These are phyloP conservation scores for Caradrina kadenii DNA, from an alignment of 2,888 invertebrate species.

Conservation along the genomic window DNA sequence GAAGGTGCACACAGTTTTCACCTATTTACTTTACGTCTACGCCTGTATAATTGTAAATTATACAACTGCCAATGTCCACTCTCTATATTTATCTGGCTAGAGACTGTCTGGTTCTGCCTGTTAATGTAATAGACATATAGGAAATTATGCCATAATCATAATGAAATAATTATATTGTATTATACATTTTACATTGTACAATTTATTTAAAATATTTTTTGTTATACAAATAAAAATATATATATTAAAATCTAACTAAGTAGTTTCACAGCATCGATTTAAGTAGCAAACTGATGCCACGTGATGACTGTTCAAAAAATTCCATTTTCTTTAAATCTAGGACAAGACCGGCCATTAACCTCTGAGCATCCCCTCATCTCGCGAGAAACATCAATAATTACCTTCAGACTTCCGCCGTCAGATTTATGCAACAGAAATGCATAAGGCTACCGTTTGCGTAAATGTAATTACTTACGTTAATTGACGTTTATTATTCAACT, in stretches of 20 bases:
- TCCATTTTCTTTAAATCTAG: conserved; percentile 31
- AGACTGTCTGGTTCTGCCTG: conserved; percentile 10
- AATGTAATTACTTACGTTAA: conserved; percentile 68
- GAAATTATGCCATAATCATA: neutral
- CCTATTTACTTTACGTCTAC: conserved; percentile 65
- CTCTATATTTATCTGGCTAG: conserved; percentile 50
- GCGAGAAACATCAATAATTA: conserved; percentile 42
- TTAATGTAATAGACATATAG: conserved; percentile 5
- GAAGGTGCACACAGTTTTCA: conserved; percentile 66
- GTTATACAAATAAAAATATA: neutral
- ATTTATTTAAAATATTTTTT: neutral
- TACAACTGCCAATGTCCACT: conserved; percentile 57
- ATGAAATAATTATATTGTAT: too few species aligned
- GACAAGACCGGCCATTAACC: conserved; percentile 21
- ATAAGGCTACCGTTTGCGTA: conserved; percentile 71
- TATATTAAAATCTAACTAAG: neutral
- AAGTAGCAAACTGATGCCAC: neutral
- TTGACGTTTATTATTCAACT: conserved; percentile 56
- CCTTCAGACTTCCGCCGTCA: conserved; percentile 61
- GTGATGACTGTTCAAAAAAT: conserved; percentile 11
- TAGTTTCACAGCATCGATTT: conserved; percentile 1
- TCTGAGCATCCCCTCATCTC: conserved; percentile 29
- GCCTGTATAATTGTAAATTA: conserved; percentile 47
- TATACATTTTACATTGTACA: neutral
- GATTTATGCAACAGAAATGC: conserved; percentile 68